Percentiles rank a stretch among this genome's conserved stretches.
These are phyloP conservation scores for Crotalus viridis DNA, from an alignment of 2,113 vertebrate genomes.

Conservation along the genomic window DNA sequence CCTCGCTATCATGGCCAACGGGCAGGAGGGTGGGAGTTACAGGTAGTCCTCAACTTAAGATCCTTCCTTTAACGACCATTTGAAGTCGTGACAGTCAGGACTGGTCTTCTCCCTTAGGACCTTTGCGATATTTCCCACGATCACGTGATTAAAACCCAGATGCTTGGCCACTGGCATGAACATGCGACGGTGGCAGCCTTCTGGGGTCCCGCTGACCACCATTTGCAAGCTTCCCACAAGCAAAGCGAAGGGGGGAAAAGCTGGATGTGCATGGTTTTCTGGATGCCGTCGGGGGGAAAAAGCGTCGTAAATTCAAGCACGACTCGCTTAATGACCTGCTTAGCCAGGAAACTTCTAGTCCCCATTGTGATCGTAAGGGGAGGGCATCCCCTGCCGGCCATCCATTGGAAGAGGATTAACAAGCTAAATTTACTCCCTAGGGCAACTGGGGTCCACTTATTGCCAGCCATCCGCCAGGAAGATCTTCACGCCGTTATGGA, in stretches of 20 bases:
- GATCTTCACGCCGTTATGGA: conserved; percentile 84
- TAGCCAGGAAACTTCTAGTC: not conserved
- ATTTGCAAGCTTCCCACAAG: not conserved
- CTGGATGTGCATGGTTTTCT: not conserved
- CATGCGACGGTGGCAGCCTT: not conserved
- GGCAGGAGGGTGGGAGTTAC: not conserved
- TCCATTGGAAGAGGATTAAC: not conserved
- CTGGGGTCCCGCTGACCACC: too few relatives aligned
- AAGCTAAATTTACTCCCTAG: conserved; percentile 61
- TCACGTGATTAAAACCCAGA: not conserved
- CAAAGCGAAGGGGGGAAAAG: not conserved
- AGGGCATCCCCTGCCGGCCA: not conserved
- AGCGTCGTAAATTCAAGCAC: not conserved
- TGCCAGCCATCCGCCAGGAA: conserved; percentile 76
- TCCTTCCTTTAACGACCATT: not conserved
- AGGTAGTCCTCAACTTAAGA: not conserved
- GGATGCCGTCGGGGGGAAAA: not conserved
- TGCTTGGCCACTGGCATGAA: not conserved
- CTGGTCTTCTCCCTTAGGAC: not conserved
- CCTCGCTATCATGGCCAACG: not conserved
- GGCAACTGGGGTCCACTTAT: conserved; percentile 78
- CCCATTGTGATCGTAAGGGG: not conserved
- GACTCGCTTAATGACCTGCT: not conserved
- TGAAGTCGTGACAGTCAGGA: not conserved
- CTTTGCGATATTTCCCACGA: not conserved